Conservation (phyloP, 2,888 invertebrate genomes). For the Amphimallon solstitiale region DNA sequence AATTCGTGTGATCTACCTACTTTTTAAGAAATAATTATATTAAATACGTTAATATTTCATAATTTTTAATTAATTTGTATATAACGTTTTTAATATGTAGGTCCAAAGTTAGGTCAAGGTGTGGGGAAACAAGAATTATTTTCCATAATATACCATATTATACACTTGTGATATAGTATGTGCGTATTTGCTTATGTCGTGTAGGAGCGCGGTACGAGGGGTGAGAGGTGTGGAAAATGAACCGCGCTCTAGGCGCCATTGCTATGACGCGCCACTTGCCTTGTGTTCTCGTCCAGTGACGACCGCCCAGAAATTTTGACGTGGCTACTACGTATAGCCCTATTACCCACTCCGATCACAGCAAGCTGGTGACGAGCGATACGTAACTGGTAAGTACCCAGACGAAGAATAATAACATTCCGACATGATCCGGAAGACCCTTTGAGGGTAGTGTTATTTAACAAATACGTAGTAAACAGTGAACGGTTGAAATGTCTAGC, state of each 20-base stretch:
- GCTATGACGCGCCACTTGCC: slow-evolving; percentile 80
- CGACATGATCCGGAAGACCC: slow-evolving; percentile 65
- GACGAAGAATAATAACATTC: slow-evolving; percentile 71
- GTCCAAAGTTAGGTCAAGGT: too few species aligned
- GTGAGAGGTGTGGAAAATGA: slow-evolving; percentile 9
- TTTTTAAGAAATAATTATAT: too few species aligned
- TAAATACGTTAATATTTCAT: too few species aligned
- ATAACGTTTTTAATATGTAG: too few species aligned
- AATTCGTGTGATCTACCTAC: too few species aligned
- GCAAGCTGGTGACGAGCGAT: slow-evolving; percentile 94
- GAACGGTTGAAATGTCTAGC: slow-evolving; percentile 61
- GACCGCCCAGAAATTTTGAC: slow-evolving; percentile 88
- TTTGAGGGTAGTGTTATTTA: slow-evolving; percentile 50
- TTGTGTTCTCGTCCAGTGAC: slow-evolving; percentile 83
- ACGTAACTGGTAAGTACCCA: slow-evolving; percentile 91
- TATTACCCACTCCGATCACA: slow-evolving; percentile 93
- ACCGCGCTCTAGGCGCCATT: slow-evolving; percentile 65
- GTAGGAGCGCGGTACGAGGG: background rate
- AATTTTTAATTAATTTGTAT: too few species aligned
- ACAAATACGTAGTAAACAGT: slow-evolving; percentile 53
- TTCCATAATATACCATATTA: too few species aligned
- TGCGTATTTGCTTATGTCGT: too few species aligned
- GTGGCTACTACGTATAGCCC: slow-evolving; percentile 93
- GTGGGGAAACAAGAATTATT: too few species aligned
- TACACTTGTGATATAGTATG: too few species aligned